Base-by-base conservation (phyloP, 2,797 vertebrate genomes). In the Aeoliscus strigatus region DNA sequence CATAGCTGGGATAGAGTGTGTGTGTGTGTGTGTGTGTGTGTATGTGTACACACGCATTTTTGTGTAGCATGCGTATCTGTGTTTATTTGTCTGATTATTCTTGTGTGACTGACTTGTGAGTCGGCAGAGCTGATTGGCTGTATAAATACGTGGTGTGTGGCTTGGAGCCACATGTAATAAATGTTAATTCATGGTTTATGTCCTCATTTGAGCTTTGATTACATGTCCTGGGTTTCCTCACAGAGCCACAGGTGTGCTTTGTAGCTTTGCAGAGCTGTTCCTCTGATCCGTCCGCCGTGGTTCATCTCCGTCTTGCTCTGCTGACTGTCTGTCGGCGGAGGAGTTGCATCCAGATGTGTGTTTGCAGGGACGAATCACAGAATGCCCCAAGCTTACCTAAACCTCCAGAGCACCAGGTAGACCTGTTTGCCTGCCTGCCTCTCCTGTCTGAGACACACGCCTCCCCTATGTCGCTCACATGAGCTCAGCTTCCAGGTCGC, bases 331-430 rank as follows among this genome's bases (percentile, higher is more conserved):
- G 68, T 74, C 65, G 45, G 53, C 45, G 65, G 65, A 77, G 73
- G 70, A 73, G 65, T 70, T 55, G 39, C 49, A 69, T 75, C 75
- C 79, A 81, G 78, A 79, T 83, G 74, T 71, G 60, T 65, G 49
- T 62, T 39, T 16, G 25, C 13, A 49, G 45, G 39, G 35, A 34
- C 45, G 60, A 68, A 63, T 60, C 37, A 12, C 40, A 24, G 40
- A 54, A 13, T 54, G 53, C 58, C 25, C 27, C n/a, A 17, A 56
- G 49, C 39, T 66, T 21, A 69, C 32, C 27, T 25, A 41, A 38
- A 46, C 39, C 27, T 8, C 17, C 8, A 39, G 37, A 67, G 49
- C 41, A n/a, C 28, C 32, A 74, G 54, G 47, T 60, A 61, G 55
- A 23, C 28, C 34, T 7, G 38, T 63, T 50, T 52, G 72, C 45